phyloP scores from a whole-genome alignment of 2,113 vertebrate species.

The Steatornis caripensis region DNA sequence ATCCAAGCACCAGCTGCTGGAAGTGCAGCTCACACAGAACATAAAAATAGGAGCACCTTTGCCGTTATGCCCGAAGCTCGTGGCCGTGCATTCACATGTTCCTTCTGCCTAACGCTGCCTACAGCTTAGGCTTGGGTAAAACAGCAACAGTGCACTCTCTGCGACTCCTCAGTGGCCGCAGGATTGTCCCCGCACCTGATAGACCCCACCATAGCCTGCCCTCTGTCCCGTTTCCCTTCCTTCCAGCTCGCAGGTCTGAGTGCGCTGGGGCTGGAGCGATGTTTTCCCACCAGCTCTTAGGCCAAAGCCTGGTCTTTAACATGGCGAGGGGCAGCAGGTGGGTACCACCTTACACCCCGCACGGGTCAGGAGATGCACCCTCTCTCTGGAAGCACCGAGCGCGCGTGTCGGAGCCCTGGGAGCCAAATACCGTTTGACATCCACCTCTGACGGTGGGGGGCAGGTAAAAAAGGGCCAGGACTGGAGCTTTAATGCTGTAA shows the following conservation, averaged over 20 bases:
- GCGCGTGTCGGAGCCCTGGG: fast-evolving
- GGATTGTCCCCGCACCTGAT: background rate
- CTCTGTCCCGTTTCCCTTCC: background rate
- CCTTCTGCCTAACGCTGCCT: background rate
- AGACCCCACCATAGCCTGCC: fast-evolving
- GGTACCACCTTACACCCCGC: fast-evolving
- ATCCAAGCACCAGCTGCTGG: background rate
- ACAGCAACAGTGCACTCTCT: fast-evolving
- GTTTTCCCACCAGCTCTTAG: background rate
- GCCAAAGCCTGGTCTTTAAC: background rate
- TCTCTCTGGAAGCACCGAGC: background rate
- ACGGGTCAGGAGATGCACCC: fast-evolving
- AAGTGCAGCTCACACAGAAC: background rate
- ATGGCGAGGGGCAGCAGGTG: fast-evolving
- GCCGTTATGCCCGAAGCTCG: fast-evolving
- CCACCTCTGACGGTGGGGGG: background rate
- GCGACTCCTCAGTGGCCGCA: fast-evolving
- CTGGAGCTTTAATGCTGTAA: background rate
- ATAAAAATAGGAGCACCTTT: no score
- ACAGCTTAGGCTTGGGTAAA: background rate
- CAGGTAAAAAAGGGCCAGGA: background rate
- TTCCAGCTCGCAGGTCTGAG: fast-evolving
- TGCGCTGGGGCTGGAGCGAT: fast-evolving
- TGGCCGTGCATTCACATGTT: fast-evolving
- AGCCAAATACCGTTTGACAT: fast-evolving